Conservation (phyloP, 37 sponge, comb jelly and placozoan species). For the Agelas oroides region DNA sequence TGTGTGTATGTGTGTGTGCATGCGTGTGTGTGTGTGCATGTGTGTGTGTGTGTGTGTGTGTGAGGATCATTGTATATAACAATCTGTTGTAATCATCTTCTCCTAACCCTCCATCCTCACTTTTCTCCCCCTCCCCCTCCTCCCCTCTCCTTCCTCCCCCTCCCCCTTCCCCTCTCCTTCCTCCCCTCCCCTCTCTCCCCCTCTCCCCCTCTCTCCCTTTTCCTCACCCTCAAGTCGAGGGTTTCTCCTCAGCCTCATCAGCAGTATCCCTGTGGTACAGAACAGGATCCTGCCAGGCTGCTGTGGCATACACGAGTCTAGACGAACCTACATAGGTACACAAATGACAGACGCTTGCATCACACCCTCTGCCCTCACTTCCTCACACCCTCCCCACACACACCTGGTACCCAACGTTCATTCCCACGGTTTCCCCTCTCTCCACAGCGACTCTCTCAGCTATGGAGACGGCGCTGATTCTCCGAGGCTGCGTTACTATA, state of each 20-base stretch:
- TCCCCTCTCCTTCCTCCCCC: no score
- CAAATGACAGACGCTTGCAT: no score
- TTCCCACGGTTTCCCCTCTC: conserved; percentile 46
- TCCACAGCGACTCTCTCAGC: conserved; percentile 70
- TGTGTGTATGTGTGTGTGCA: no score
- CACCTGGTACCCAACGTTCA: conserved; percentile 68
- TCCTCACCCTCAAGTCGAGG: conserved; percentile 27
- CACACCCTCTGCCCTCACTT: neutral
- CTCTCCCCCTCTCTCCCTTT: no score
- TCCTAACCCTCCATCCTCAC: no score
- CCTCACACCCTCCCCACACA: conserved; percentile 28
- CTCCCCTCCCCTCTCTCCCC: no score
- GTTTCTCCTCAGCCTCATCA: conserved; percentile 36
- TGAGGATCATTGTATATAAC: no score
- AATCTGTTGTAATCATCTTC: no score
- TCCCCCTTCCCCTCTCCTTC: no score
- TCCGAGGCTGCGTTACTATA: conserved; percentile 79
- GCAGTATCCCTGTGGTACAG: conserved; percentile 70
- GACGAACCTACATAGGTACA: conserved; percentile 32
- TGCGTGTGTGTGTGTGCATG: no score
- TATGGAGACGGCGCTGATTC: conserved; percentile 82
- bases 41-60: no score
- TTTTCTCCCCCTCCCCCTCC: no score
- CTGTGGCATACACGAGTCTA: conserved; percentile 59
- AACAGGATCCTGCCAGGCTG: conserved; percentile 47